Percentiles rank a stretch among this genome's conserved stretches.
Evolutionary conservation across 53 echinoderm and acorn worm species (phyloP).

Genomic region (Crossaster papposus): DNA sequence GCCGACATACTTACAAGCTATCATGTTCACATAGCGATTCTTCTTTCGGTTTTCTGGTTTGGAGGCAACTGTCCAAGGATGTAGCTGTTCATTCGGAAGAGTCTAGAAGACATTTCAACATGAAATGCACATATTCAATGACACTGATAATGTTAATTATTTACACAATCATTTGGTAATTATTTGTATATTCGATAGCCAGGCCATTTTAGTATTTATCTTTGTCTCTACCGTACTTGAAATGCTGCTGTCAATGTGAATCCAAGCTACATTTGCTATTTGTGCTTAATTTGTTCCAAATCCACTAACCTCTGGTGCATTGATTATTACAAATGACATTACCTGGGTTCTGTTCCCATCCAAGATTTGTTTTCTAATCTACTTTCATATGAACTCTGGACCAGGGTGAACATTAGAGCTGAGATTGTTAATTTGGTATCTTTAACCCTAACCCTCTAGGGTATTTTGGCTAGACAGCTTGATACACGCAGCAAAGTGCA

Average conservation of each 20-base stretch:
- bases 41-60: slow-evolving; percentile 27
- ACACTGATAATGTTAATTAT: background rate
- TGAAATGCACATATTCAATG: too few species aligned
- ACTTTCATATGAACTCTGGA: too few species aligned
- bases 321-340: too few species aligned
- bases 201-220: too few species aligned
- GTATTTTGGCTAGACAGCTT: background rate
- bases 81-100: slow-evolving; percentile 10
- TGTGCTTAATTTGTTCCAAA: background rate
- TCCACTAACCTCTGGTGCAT: background rate
- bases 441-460: background rate
- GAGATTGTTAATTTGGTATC: too few species aligned
- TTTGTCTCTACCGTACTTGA: background rate
- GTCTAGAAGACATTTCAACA: background rate
- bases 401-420: too few species aligned
- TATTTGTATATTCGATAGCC: too few species aligned
- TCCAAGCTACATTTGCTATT: background rate
- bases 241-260: background rate
- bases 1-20: slow-evolving; percentile 18
- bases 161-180: too few species aligned
- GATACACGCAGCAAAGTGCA: too few species aligned
- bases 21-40: slow-evolving; percentile 18
- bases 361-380: too few species aligned
- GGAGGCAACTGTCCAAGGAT: slow-evolving; percentile 22
- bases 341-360: too few species aligned